A percentile compares a stretch with the other conserved stretches of the same genome.
Conservation (phyloP, 2,888 invertebrate genomes). For the Colletes collaris region DNA sequence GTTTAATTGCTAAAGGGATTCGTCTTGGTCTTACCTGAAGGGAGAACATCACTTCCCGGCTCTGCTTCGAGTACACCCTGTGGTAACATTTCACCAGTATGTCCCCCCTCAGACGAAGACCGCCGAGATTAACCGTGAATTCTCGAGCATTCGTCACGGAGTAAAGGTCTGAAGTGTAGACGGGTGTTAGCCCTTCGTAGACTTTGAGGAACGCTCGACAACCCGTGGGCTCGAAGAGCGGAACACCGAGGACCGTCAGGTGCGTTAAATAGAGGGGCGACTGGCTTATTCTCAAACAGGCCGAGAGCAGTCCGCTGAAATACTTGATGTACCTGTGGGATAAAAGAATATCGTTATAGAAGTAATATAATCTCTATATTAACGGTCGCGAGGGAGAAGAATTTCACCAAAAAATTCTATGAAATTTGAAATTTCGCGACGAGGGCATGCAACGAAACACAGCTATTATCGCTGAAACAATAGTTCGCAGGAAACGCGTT, state of each 20-base stretch:
- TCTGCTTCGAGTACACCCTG: conserved; percentile 84
- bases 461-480: conserved; percentile 21
- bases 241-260: conserved; percentile 93
- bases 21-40: conserved; percentile 75
- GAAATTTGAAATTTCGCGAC: too few species aligned
- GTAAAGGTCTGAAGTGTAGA: conserved; percentile 90
- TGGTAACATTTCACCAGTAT: conserved; percentile 96
- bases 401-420: too few species aligned
- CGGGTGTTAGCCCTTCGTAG: conserved; percentile 95
- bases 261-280: conserved; percentile 94
- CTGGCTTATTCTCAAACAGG: conserved; percentile 94
- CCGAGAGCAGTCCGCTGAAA: conserved; percentile 94
- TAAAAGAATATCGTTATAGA: not conserved
- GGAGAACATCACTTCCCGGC: conserved; percentile 81
- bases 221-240: conserved; percentile 88
- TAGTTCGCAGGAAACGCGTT: conserved; percentile 8
- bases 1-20: conserved; percentile 14
- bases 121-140: conserved; percentile 89
- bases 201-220: conserved; percentile 92
- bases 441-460: not conserved
- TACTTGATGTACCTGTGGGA: conserved; percentile 93
- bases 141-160: conserved; percentile 85
- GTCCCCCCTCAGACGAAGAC: conserved; percentile 91
- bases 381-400: too few species aligned
- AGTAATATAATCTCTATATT: too few species aligned